These are phyloP conservation scores for Catharus bicknelli DNA, from an alignment of 2,113 vertebrate genomes.

Conservation along the genomic window DNA sequence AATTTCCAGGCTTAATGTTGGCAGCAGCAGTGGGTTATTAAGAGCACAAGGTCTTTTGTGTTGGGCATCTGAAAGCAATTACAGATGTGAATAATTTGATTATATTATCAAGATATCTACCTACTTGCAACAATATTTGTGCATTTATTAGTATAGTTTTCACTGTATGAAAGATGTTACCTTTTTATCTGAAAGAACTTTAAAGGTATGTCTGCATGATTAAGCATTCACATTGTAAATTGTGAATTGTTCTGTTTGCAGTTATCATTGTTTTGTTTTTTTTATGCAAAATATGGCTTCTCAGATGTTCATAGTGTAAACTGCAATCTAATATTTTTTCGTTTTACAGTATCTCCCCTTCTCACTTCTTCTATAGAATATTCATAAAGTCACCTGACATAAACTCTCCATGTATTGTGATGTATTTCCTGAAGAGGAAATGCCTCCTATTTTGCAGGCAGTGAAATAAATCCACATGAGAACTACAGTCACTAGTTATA, in stretches of 20 bases:
- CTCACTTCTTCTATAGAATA: background rate
- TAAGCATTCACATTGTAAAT: background rate
- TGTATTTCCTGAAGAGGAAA: background rate
- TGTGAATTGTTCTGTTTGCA: background rate
- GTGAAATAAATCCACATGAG: background rate
- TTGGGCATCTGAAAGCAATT: background rate
- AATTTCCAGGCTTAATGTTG: background rate
- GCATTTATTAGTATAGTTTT: background rate
- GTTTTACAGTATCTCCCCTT: background rate
- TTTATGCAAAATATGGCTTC: background rate
- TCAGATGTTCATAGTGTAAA: background rate
- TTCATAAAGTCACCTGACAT: background rate
- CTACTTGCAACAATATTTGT: background rate
- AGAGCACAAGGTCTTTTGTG: background rate
- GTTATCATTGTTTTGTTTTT: background rate
- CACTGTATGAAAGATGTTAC: background rate
- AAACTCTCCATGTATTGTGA: background rate
- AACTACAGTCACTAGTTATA: background rate
- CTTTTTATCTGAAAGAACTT: background rate
- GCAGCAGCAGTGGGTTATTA: background rate
- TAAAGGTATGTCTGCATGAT: background rate
- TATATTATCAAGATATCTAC: background rate
- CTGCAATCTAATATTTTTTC: background rate
- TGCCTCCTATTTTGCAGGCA: background rate
- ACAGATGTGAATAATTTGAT: background rate